These are phyloP conservation scores for Odontothrips loti DNA, from an alignment of 2,888 invertebrate species.

Conservation along the genomic window DNA sequence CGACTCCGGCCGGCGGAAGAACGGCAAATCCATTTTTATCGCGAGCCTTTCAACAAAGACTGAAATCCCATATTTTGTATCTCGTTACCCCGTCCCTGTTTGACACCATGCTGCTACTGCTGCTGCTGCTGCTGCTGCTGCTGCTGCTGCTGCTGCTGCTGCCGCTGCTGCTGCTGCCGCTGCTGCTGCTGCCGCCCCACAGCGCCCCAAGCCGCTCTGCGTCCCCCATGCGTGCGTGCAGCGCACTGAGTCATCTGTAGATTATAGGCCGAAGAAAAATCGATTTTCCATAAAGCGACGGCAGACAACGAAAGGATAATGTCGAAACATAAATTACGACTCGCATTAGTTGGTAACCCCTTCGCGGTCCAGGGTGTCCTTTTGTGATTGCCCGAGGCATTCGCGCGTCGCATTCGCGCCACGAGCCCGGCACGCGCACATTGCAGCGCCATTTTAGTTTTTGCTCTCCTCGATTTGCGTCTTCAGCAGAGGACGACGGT, in stretches of 20 bases:
- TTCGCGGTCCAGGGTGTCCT: slow-evolving; percentile 22
- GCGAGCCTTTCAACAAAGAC: slow-evolving; percentile 9
- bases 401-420: no score
- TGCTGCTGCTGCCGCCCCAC: no score
- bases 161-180: no score
- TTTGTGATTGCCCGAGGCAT: background rate
- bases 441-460: no score
- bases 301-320: slow-evolving; percentile 10
- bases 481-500: no score
- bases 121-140: no score
- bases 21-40: slow-evolving; percentile 24
- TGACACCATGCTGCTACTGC: background rate
- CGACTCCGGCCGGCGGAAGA: background rate
- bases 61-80: slow-evolving; percentile 23
- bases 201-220: no score
- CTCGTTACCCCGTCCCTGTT: background rate
- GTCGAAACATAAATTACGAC: slow-evolving; percentile 22
- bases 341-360: slow-evolving; percentile 11
- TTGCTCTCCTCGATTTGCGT: no score
- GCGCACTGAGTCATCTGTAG: slow-evolving; percentile 7
- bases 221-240: no score
- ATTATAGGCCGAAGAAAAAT: slow-evolving; percentile 23
- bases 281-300: slow-evolving; percentile 18
- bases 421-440: no score
- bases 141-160: no score